Evolutionary conservation across 2,888 invertebrate species (phyloP).

Genomic region (Xestia c-nigrum): DNA sequence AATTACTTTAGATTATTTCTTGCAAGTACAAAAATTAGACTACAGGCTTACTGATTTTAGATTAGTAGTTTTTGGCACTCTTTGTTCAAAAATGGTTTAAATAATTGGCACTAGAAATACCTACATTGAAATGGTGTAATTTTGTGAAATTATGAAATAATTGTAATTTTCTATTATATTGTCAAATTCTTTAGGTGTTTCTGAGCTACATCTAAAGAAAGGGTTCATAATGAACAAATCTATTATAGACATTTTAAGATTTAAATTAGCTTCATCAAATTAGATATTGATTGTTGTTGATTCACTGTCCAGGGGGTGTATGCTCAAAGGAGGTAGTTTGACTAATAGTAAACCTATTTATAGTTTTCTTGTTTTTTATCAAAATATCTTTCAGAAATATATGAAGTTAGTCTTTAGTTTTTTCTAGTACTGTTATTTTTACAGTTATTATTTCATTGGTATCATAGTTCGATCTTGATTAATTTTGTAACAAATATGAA

Average conservation of each 20-base stretch:
- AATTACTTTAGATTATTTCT: conserved; percentile 7
- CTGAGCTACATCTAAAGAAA: background rate
- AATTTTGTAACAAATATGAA: conserved; percentile 7
- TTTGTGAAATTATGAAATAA: conserved; percentile 1
- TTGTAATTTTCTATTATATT: background rate
- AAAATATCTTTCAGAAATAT: background rate
- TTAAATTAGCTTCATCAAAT: background rate
- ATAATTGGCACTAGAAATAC: background rate
- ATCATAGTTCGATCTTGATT: background rate
- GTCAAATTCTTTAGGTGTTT: background rate
- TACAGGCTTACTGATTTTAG: background rate
- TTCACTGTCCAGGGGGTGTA: conserved; percentile 34
- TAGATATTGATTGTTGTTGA: background rate
- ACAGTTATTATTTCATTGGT: conserved; percentile 15
- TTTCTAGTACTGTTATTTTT: conserved; percentile 3
- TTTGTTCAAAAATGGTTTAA: background rate
- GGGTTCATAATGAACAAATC: background rate
- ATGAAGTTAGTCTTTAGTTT: background rate
- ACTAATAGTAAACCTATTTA: conserved; percentile 18
- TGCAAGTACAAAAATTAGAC: background rate
- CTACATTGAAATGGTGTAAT: background rate
- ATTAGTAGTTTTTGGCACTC: conserved; percentile 12
- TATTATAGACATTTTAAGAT: background rate
- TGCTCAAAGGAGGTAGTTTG: conserved; percentile 7
- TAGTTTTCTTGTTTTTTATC: conserved; percentile 11